Conservation (phyloP, 2,888 invertebrate genomes). For the Thymelicus acteon region DNA sequence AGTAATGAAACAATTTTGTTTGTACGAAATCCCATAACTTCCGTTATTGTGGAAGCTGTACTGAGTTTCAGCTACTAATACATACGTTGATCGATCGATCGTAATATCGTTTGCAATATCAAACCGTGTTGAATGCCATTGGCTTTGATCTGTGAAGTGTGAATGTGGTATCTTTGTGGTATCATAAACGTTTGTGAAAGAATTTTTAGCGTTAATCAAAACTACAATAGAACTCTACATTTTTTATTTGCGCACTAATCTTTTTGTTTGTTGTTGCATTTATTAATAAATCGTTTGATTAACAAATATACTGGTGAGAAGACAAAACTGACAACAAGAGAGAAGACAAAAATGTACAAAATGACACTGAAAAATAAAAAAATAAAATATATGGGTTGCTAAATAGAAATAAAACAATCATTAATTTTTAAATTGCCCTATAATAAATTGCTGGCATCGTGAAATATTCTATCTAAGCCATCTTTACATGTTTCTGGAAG, state of each 20-base stretch:
- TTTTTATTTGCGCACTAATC: no score
- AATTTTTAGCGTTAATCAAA: no score
- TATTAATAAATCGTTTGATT: no score
- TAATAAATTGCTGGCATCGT: slow-evolving; percentile 5
- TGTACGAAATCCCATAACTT: neutral
- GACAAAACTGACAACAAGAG: no score
- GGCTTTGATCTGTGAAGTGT: slow-evolving; percentile 42
- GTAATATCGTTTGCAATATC: slow-evolving; percentile 24
- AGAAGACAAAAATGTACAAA: no score
- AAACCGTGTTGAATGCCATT: slow-evolving; percentile 19
- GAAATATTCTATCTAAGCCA: slow-evolving; percentile 4
- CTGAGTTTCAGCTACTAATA: neutral
- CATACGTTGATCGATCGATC: neutral
- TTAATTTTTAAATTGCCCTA: neutral
- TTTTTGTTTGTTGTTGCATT: no score
- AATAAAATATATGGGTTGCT: no score
- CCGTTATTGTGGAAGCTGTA: neutral
- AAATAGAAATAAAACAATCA: neutral
- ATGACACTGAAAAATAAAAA: no score
- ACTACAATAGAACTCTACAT: no score
- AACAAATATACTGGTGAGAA: no score
- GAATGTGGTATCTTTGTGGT: slow-evolving; percentile 2
- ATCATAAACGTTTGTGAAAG: no score
- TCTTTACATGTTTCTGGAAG: slow-evolving; percentile 4
- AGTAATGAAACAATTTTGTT: neutral